Evolutionary conservation across 35 echinoderm and acorn worm genomes (phyloP).

Genomic region (Chiridota heheva): DNA sequence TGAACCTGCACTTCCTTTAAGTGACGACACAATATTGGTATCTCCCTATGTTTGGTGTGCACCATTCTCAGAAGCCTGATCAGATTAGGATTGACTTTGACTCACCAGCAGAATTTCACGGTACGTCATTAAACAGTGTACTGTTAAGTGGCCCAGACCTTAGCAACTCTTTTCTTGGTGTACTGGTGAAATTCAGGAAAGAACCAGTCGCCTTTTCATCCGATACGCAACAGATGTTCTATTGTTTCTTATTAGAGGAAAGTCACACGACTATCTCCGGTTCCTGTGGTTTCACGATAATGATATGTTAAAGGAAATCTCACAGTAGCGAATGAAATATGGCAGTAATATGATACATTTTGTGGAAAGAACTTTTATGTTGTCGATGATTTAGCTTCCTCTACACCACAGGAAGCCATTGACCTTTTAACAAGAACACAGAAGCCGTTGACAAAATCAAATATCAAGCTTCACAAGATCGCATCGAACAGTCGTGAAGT

Average conservation of each 20-base stretch:
- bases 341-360: constrained; percentile 7
- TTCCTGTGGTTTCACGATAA: constrained; percentile 53
- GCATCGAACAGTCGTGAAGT: constrained; percentile 32
- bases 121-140: constrained; percentile 14
- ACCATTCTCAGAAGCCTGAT: constrained; percentile 18
- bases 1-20: constrained; percentile 20
- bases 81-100: constrained; percentile 42
- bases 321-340: constrained; percentile 56
- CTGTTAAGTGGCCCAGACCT: constrained; percentile 32
- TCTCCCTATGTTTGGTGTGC: constrained; percentile 42
- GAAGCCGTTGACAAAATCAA: neutral
- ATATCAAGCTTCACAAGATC: constrained; percentile 32
- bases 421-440: neutral
- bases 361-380: constrained; percentile 55
- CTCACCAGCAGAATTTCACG: constrained; percentile 23
- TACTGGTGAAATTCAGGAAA: constrained; percentile 44
- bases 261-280: constrained; percentile 26
- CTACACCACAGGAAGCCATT: neutral
- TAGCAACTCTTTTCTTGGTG: constrained; percentile 33
- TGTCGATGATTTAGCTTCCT: constrained; percentile 53
- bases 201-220: constrained; percentile 11
- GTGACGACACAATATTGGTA: constrained; percentile 24
- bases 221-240: constrained; percentile 47
- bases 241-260: constrained; percentile 26
- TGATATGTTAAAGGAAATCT: constrained; percentile 1